Evolutionary conservation across 1,140 invertebrate species (phyloP).

Genomic region (Fragariocoptes setiger): DNA sequence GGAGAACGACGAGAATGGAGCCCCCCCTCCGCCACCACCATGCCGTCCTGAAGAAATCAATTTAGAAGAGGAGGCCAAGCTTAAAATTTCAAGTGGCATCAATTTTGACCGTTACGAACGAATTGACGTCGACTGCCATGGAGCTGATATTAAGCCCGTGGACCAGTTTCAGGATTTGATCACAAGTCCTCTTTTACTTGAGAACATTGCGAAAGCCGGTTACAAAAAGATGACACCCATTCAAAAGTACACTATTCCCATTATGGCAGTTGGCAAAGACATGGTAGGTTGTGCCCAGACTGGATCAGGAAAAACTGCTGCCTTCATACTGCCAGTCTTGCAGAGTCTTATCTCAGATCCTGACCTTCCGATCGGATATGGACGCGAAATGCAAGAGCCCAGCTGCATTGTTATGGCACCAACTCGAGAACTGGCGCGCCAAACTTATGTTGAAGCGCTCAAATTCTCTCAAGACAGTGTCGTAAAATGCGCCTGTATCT

Average conservation of each 20-base stretch:
- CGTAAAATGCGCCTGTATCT: background rate
- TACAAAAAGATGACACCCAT: conserved; percentile 22
- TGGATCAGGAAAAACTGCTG: conserved; percentile 11
- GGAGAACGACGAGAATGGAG: too few relatives aligned
- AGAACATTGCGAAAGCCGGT: conserved; percentile 43
- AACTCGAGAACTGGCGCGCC: conserved; percentile 50
- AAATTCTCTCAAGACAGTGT: background rate
- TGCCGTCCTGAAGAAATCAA: conserved; percentile 50
- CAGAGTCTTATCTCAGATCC: background rate
- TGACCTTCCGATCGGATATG: background rate
- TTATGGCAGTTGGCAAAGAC: background rate
- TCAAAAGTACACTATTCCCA: conserved; percentile 2
- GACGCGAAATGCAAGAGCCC: conserved; percentile 17
- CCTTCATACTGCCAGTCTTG: conserved; percentile 7
- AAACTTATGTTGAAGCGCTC: background rate
- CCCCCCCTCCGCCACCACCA: too few relatives aligned
- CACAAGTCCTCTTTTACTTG: conserved; percentile 25
- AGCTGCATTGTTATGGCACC: conserved; percentile 42
- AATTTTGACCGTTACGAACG: conserved; percentile 60
- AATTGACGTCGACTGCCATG: conserved; percentile 44
- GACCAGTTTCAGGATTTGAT: conserved; percentile 33
- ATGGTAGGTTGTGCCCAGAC: conserved; percentile 3
- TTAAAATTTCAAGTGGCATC: conserved; percentile 40
- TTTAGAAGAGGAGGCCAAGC: conserved; percentile 31
- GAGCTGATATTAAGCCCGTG: conserved; percentile 28